A percentile compares a stretch with the other conserved stretches of the same genome.
Evolutionary conservation across 2,113 vertebrate genomes (phyloP).

Genomic region (Brachirus orientalis): DNA sequence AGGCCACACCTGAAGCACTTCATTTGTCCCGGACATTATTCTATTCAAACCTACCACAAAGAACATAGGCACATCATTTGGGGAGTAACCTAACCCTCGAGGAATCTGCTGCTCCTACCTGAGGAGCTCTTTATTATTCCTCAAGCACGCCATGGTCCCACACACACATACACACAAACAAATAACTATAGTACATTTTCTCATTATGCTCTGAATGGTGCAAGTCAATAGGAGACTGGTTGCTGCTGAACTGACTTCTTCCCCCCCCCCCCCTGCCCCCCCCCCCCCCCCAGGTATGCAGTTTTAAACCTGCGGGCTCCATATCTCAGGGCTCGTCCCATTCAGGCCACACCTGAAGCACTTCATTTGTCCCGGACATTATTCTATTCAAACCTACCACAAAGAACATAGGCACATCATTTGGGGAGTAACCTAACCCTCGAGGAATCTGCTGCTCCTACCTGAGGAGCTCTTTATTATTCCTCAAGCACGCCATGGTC

Average conservation of each 20-base stretch:
- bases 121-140: slow-evolving; percentile 32
- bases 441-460: slow-evolving; percentile 50
- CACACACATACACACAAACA: slow-evolving; percentile 3
- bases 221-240: not conserved
- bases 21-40: slow-evolving; percentile 33
- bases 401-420: slow-evolving; percentile 49
- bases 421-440: slow-evolving; percentile 60
- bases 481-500: slow-evolving; percentile 16
- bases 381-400: slow-evolving; percentile 50
- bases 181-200: not conserved
- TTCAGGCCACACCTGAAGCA: slow-evolving; percentile 53
- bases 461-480: slow-evolving; percentile 33
- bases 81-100: slow-evolving; percentile 59
- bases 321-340: slow-evolving; percentile 15
- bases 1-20: slow-evolving; percentile 52
- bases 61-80: slow-evolving; percentile 47
- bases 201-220: slow-evolving; percentile 4
- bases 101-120: slow-evolving; percentile 51
- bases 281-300: slow-evolving; percentile 30
- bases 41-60: slow-evolving; percentile 55
- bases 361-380: slow-evolving; percentile 34
- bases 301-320: slow-evolving; percentile 11
- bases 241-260: not conserved
- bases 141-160: slow-evolving; percentile 16
- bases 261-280: not conserved